Conservation (phyloP, 2,888 invertebrate species). For the Falcaria lacertinaria region DNA sequence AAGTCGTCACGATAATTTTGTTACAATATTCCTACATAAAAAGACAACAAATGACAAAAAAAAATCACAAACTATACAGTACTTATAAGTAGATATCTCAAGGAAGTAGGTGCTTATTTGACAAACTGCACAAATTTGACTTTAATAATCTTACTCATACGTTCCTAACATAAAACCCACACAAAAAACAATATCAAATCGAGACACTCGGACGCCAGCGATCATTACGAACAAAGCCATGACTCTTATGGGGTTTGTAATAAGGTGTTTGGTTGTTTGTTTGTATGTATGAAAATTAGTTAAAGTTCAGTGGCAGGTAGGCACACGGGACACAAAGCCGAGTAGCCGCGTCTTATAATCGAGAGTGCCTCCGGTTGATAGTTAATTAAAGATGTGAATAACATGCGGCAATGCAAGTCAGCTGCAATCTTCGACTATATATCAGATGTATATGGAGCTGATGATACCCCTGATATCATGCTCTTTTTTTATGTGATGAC, state of each 20-base stretch:
- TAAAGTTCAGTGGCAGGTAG: slow-evolving; percentile 42
- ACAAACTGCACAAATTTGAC: slow-evolving; percentile 41
- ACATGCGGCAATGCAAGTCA: slow-evolving; percentile 68
- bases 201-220: slow-evolving; percentile 70
- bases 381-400: slow-evolving; percentile 78
- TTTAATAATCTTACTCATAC: slow-evolving; percentile 45
- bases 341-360: slow-evolving; percentile 71
- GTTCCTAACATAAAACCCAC: slow-evolving; percentile 42
- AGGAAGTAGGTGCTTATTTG: slow-evolving; percentile 30
- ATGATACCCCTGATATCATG: slow-evolving; percentile 24
- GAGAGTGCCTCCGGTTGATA: slow-evolving; percentile 73
- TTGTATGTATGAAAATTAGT: slow-evolving; percentile 27
- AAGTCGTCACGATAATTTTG: too few species aligned
- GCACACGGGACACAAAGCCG: slow-evolving; percentile 58
- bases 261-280: slow-evolving; percentile 38
- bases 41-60: not conserved
- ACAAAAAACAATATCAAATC: slow-evolving; percentile 61
- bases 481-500: too few species aligned
- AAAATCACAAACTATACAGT: slow-evolving; percentile 14
- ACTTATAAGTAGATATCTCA: slow-evolving; percentile 18
- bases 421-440: slow-evolving; percentile 61
- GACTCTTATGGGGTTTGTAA: slow-evolving; percentile 26
- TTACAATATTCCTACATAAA: too few species aligned
- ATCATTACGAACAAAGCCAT: slow-evolving; percentile 10
- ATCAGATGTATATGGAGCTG: slow-evolving; percentile 33